A percentile compares a stretch with the other conserved stretches of the same genome.
phyloP scores from a whole-genome alignment of 2,113 vertebrate genomes.

The Xyliphius kryptos region DNA sequence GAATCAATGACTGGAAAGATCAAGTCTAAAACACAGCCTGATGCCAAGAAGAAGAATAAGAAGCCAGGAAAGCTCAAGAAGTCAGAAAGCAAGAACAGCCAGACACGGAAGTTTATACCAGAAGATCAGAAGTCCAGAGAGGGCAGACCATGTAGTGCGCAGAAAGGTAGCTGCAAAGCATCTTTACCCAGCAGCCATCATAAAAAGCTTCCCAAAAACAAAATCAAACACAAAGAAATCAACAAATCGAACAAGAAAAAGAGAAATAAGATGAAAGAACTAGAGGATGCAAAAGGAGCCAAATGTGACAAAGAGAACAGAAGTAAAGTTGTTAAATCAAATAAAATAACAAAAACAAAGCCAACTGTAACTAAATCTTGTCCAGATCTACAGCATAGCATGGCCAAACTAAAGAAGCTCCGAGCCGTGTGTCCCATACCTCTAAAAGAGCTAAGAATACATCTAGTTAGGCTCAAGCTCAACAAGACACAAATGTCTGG shows the following conservation, averaged over 20 bases:
- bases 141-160: constrained; percentile 27
- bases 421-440: constrained; percentile 74
- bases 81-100: constrained; percentile 43
- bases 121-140: constrained; percentile 23
- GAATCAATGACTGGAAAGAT: constrained; percentile 38
- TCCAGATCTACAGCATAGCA: constrained; percentile 37
- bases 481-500: constrained; percentile 73
- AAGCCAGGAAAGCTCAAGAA: constrained; percentile 36
- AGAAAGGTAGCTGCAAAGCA: constrained; percentile 1
- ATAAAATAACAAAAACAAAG: constrained; percentile 32
- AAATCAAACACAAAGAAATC: not conserved
- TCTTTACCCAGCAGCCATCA: not conserved
- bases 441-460: constrained; percentile 79
- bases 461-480: constrained; percentile 76
- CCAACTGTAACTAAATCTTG: constrained; percentile 34
- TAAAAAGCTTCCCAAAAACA: constrained; percentile 2
- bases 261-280: not conserved
- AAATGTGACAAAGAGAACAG: not conserved
- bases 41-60: constrained; percentile 39
- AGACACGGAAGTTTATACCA: constrained; percentile 42
- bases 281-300: constrained; percentile 1
- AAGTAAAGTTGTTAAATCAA: constrained; percentile 12
- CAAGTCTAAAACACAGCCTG: not conserved
- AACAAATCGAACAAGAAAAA: not conserved
- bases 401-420: constrained; percentile 71